These are phyloP conservation scores for Macropis europaea DNA, from an alignment of 2,888 invertebrate genomes.

Conservation along the genomic window DNA sequence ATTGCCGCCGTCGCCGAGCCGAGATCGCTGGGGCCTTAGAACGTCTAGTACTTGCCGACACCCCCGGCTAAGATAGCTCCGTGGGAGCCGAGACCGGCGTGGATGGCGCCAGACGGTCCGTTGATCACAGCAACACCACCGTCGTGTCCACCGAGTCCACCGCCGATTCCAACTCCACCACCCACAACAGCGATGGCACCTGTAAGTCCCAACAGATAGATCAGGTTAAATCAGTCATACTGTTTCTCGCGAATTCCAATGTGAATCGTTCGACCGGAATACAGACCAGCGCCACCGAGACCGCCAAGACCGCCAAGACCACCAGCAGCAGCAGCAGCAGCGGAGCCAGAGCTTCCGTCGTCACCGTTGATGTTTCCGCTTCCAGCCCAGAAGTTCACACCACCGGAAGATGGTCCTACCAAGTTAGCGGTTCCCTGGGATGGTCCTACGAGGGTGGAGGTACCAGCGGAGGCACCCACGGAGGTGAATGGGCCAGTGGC, in stretches of 20 bases:
- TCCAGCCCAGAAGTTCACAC: constrained; percentile 77
- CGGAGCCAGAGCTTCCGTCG: constrained; percentile 78
- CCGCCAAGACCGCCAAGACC: constrained; percentile 44
- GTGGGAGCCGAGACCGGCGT: constrained; percentile 79
- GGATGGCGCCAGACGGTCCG: constrained; percentile 79
- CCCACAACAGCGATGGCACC: constrained; percentile 78
- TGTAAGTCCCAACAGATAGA: constrained; percentile 25
- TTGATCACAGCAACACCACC: constrained; percentile 80
- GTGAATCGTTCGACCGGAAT: background rate
- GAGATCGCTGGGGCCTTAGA: constrained; percentile 79
- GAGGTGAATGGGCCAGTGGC: constrained; percentile 78
- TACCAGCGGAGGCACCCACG: constrained; percentile 77
- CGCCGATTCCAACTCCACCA: constrained; percentile 74
- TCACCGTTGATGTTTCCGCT: constrained; percentile 79
- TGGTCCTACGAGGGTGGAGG: constrained; percentile 78
- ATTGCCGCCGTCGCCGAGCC: constrained; percentile 80
- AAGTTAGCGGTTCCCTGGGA: constrained; percentile 78
- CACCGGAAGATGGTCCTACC: constrained; percentile 78
- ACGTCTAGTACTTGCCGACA: constrained; percentile 78
- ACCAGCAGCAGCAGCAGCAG: constrained; percentile 77
- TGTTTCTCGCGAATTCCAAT: background rate
- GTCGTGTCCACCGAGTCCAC: constrained; percentile 78
- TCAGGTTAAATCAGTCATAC: too few relatives aligned
- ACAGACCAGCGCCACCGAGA: constrained; percentile 43
- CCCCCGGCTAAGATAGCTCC: constrained; percentile 79